Evolutionary conservation across 2,888 invertebrate species (phyloP), one percentile per base, ranked within the genome.

Genomic region (Brachynemurus nebulosus): DNA sequence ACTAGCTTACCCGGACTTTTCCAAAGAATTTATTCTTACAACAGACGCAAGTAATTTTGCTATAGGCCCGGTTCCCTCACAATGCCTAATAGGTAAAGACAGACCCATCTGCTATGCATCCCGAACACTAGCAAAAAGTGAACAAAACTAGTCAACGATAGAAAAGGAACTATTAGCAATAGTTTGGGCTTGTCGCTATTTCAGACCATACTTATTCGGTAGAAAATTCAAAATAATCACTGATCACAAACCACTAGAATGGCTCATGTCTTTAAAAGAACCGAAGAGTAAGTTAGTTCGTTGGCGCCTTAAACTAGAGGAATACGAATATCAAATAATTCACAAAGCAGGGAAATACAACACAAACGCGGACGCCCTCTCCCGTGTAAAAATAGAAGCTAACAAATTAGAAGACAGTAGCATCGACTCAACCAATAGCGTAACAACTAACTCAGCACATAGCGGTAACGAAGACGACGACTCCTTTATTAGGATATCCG

Each of bases 161-260:
- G 61, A 65, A 51, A 54, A 53, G 36, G 62, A 64, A 53, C 45
- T 61, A 2, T 42, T 63, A 40, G 57, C 59, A 1, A 59, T 65
- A 6, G 51, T 63, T 4, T 62, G 57, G 56, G 51, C 49, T 7
- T 46, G 50, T 1, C 55, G 59, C 50, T 52, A 60, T 46, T 64
- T 61, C 47, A 17, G 60, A 23, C 59, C 61, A 3, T 64, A 63
- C 43, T 40, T 64, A 3, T 60, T 53, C 44, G 62, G 62, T n/a
- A 50, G 53, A 23, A 51, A 57, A 47, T 64, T 63, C 40, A 51
- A 33, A 9, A 54, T 64, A 9, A 16, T 56, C 4, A 63, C 56
- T 0, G 61, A 64, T 45, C 62, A 63, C 45, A 45, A 49, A 49
- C 59, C 60, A 1, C 47, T 62, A 23, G 52, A 49, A 2, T 62